Base-by-base conservation (phyloP, 2,797 vertebrate genomes). In the Onychomys leucogaster region DNA sequence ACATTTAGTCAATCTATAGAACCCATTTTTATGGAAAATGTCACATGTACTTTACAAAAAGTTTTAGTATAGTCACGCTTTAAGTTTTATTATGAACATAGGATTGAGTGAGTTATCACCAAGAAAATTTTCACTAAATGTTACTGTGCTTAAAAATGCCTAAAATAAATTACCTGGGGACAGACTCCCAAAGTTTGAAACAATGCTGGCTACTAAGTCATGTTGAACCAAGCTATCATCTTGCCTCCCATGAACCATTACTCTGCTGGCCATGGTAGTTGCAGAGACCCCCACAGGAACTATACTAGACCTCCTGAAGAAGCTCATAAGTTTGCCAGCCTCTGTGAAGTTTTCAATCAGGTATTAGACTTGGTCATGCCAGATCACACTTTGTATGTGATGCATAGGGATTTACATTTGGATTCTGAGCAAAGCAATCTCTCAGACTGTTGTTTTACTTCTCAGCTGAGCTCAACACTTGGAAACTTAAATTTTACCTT, bases 321-420 rank as follows among this genome's bases (percentile, higher is more conserved):
- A 83, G 67, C 92, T 92, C 61, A 90, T 7, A 29, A 94, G 14
- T 78, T 97, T 97, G 91, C 65, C 67, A 88, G 80, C 3, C 19
- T 92, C 23, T 67, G 13, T 49, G 89, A 94, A 52, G 78, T 93
- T 96, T 96, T 67, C 2, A 0, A 59, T 90, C 75, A 91, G 32
- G 55, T 91, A 6, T 91, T 91, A 82, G 29, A 91, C 5, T 92
- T 90, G 34, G 6, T 76, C n/a, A 73, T 29, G 12, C 34, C 71
- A 75, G 16, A 59, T 17, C 17, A 57, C 11, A 32, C 25, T 59
- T 89, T 43, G n/a, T 55, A 6, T 57, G 13, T 52, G 46, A 89
- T 92, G 80, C 88, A 61, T 11, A 69, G 34, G 14, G 13, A 85
- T 94, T 95, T 95, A 63, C 65, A 19, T 78, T 63, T 88, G 16